Evolutionary conservation across 1,140 invertebrate species (phyloP), one percentile per base, ranked within the genome.

Genomic region (Camponotus floridanus): DNA sequence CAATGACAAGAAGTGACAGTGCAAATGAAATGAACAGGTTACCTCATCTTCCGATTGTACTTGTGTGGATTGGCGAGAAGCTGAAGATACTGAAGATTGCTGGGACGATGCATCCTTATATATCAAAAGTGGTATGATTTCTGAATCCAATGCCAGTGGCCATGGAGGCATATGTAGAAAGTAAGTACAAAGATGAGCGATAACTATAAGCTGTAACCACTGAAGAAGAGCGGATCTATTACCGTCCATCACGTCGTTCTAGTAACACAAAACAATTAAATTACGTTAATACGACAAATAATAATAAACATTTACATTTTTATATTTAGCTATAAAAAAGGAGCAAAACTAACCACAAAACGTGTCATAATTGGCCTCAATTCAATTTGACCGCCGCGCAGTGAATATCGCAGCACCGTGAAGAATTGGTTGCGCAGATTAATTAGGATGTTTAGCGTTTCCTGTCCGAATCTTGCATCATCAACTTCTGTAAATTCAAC

Each of bases 31-130:
- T 45, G 11, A 73, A 7, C 45, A n/a, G 42, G 55, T 78, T 86
- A 93, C 94, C 87, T 94, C 94, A 1, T 91, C 71, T 71, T 92
- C 88, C 0, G 84, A 39, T 55, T 92, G 86, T 21, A 78, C 3
- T 57, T 90, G 86, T 4, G 62, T 57, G 4, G 78, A 51, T 59
- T 87, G 87, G 26, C 89, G 84, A 0, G 89, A 48, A 2, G 61
- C 74, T 2, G 90, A 76, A 9, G 85, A 57, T 51, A 48, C 55
- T 11, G 80, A 48, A 9, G 87, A 45, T 11, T 55, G 15, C 73
- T 86, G 86, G 3, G 71, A 57, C 9, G 85, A 48, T 26, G 18
- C 59, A 7, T 92, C 78, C 48, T 89, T 91, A 57, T 92, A 93
- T 5, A 93, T 81, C 6, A 95, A 79, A 42, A 94, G 73, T 26